These are phyloP conservation scores for Naso thynnoides DNA, from an alignment of 2,797 vertebrate genomes.

Conservation along the genomic window DNA sequence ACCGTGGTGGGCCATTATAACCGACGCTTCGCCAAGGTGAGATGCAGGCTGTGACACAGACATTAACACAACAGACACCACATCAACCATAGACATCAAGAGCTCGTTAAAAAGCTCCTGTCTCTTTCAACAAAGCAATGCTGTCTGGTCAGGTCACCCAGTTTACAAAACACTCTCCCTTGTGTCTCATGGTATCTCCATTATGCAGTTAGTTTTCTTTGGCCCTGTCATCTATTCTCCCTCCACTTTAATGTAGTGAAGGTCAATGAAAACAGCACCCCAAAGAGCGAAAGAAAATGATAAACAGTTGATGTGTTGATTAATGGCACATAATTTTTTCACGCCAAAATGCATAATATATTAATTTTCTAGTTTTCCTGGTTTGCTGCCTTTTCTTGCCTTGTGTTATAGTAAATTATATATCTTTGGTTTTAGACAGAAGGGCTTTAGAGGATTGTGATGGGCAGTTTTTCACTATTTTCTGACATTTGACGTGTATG, in stretches of 20 bases:
- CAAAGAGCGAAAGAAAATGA: not conserved
- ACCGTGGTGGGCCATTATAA: slow-evolving; percentile 91
- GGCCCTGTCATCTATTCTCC: too few relatives aligned
- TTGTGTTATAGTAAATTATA: not conserved
- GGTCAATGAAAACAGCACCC: not conserved
- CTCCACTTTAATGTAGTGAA: too few relatives aligned
- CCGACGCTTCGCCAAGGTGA: slow-evolving; percentile 94
- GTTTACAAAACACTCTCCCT: not conserved
- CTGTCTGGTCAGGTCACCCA: not conserved
- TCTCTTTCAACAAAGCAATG: not conserved
- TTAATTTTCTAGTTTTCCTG: not conserved
- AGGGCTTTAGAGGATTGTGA: not conserved
- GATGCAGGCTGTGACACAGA: not conserved
- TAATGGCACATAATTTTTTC: too few relatives aligned
- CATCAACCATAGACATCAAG: not conserved
- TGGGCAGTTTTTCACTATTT: not conserved
- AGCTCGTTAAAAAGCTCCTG: too few relatives aligned
- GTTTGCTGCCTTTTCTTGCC: not conserved
- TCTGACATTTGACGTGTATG: too few relatives aligned
- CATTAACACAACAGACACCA: not conserved
- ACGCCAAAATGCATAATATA: not conserved
- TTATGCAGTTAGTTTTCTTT: not conserved
- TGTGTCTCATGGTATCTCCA: too few relatives aligned
- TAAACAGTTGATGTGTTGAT: too few relatives aligned
- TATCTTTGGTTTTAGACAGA: not conserved